These are phyloP conservation scores for Cetoscarus ocellatus DNA, from an alignment of 2,797 vertebrate species.

Conservation along the genomic window DNA sequence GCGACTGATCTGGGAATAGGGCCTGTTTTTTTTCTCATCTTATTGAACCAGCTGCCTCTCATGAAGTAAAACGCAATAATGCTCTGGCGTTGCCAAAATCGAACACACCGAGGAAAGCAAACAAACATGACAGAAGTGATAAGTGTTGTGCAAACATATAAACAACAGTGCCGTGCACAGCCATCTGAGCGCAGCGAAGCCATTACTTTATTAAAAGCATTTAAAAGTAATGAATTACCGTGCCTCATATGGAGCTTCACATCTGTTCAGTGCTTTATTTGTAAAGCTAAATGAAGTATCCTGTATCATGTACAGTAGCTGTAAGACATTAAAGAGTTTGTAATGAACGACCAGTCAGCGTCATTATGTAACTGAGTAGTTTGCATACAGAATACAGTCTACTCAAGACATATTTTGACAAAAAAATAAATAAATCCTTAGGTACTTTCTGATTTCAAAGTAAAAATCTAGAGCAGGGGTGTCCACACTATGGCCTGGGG, in stretches of 20 bases:
- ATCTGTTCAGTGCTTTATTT: constrained; percentile 40
- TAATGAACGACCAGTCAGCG: constrained; percentile 21
- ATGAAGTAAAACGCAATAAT: constrained; percentile 88
- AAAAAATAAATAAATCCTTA: not conserved
- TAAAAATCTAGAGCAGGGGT: too few species aligned
- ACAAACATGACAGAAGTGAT: constrained; percentile 88
- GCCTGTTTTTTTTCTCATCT: constrained; percentile 64
- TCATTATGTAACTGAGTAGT: not conserved
- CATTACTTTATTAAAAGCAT: constrained; percentile 83
- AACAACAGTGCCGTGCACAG: constrained; percentile 79
- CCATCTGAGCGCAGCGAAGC: constrained; percentile 78
- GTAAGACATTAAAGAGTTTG: constrained; percentile 31
- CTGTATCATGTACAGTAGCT: constrained; percentile 21
- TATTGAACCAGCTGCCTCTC: constrained; percentile 99
- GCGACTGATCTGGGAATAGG: constrained; percentile 91
- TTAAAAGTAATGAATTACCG: constrained; percentile 62
- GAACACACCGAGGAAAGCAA: constrained; percentile 82
- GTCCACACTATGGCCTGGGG: too few species aligned
- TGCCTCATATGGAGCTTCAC: constrained; percentile 24
- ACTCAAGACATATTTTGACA: not conserved
- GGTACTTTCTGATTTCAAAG: not conserved
- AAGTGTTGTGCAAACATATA: constrained; percentile 88
- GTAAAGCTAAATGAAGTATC: constrained; percentile 43
- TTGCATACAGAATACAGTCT: not conserved
- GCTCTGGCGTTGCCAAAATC: constrained; percentile 83